phyloP scores from a whole-genome alignment of 1,140 invertebrate species.

The Caenorhabditis briggsae region DNA sequence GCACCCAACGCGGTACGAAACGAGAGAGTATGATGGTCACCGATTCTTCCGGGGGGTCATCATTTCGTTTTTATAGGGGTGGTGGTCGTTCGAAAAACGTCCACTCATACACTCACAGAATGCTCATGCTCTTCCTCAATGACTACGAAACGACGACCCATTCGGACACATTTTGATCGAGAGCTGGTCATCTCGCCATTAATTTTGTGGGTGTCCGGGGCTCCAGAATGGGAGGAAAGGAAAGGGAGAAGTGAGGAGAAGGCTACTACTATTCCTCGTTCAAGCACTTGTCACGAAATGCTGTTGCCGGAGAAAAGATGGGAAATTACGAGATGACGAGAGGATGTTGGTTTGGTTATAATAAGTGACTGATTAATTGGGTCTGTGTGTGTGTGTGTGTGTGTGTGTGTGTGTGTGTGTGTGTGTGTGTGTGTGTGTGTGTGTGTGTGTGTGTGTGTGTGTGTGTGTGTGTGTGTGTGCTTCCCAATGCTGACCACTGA shows the following conservation, averaged over 20 bases:
- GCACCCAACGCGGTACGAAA: neutral
- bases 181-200: slow-evolving; percentile 53
- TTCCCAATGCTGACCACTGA: neutral
- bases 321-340: neutral
- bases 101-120: neutral
- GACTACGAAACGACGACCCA: slow-evolving; percentile 37
- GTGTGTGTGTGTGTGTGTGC: neutral
- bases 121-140: slow-evolving; percentile 39
- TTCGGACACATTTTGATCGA: slow-evolving; percentile 52
- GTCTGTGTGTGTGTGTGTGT: neutral
- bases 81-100: neutral
- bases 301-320: slow-evolving; percentile 37
- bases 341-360: slow-evolving; percentile 18
- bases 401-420: neutral
- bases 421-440: neutral
- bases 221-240: neutral
- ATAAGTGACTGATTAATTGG: slow-evolving; percentile 51
- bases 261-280: slow-evolving; percentile 25
- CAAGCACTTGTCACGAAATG: slow-evolving; percentile 50
- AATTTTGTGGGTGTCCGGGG: slow-evolving; percentile 51
- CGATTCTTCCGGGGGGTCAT: neutral
- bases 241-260: neutral
- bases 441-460: neutral
- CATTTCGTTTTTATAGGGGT: slow-evolving; percentile 12
- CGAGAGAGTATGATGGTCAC: slow-evolving; percentile 5